phyloP scores from a whole-genome alignment of 2,113 vertebrate genomes.

The Oryzias celebensis region DNA sequence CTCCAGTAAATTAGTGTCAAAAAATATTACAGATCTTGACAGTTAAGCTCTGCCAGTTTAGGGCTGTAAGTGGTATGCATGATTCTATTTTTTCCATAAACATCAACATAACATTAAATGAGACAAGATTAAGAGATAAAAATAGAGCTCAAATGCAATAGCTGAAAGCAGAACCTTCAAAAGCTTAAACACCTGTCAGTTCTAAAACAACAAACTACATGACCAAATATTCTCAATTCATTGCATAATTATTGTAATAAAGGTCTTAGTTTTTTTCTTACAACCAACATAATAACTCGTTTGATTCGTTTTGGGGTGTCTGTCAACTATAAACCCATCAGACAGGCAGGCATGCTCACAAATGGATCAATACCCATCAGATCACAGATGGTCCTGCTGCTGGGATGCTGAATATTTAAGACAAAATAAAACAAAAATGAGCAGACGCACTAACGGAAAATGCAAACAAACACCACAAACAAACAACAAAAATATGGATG shows the following conservation, averaged over 20 bases:
- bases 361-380: slow-evolving; percentile 49
- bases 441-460: slow-evolving; percentile 19
- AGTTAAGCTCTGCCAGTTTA: slow-evolving; percentile 34
- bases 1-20: slow-evolving; percentile 59
- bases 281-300: slow-evolving; percentile 26
- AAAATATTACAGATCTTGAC: slow-evolving; percentile 58
- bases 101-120: too few relatives aligned
- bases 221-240: too few relatives aligned
- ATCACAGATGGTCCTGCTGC: slow-evolving; percentile 55
- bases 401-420: neutral
- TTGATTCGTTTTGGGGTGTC: slow-evolving; percentile 42
- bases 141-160: neutral
- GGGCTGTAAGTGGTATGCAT: slow-evolving; percentile 9
- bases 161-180: neutral
- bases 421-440: slow-evolving; percentile 21
- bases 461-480: slow-evolving; percentile 1
- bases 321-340: slow-evolving; percentile 52
- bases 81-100: slow-evolving; percentile 2
- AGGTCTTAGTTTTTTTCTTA: neutral
- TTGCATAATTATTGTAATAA: neutral
- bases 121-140: too few relatives aligned
- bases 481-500: slow-evolving; percentile 13
- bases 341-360: slow-evolving; percentile 38
- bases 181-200: neutral
- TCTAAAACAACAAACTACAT: neutral